These are phyloP conservation scores for Schrankia costaestrigalis DNA, from an alignment of 2,888 invertebrate genomes.

Conservation along the genomic window DNA sequence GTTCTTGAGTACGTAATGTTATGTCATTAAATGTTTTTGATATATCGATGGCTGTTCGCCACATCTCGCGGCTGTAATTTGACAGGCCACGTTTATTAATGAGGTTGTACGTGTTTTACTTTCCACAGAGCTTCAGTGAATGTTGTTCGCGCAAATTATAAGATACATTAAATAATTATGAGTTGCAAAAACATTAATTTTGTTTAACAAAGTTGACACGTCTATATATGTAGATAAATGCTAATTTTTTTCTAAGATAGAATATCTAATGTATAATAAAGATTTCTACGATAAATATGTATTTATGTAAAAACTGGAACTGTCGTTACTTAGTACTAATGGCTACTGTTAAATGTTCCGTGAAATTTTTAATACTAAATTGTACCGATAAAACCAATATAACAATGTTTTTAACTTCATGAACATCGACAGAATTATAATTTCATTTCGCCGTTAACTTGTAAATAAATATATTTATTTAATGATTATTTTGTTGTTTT, in stretches of 20 bases:
- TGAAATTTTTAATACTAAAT: slow-evolving; percentile 40
- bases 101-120: slow-evolving; percentile 29
- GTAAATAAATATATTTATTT: slow-evolving; percentile 81
- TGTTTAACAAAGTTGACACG: slow-evolving; percentile 28
- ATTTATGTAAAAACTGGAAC: slow-evolving; percentile 65
- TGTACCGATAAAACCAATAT: slow-evolving; percentile 30
- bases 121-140: slow-evolving; percentile 63
- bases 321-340: slow-evolving; percentile 49
- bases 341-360: slow-evolving; percentile 45
- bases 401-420: slow-evolving; percentile 50
- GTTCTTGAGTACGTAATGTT: slow-evolving; percentile 10
- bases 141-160: slow-evolving; percentile 50
- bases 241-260: slow-evolving; percentile 48
- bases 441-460: slow-evolving; percentile 70
- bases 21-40: too few relatives aligned
- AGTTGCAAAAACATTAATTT: slow-evolving; percentile 28
- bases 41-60: not conserved
- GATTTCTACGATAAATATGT: slow-evolving; percentile 67
- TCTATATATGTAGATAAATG: slow-evolving; percentile 36
- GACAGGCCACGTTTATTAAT: slow-evolving; percentile 27
- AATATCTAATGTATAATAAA: slow-evolving; percentile 56
- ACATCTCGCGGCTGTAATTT: not conserved
- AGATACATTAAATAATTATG: slow-evolving; percentile 26
- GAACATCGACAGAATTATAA: slow-evolving; percentile 70
- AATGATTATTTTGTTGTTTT: slow-evolving; percentile 63